These are phyloP conservation scores for Isurus oxyrinchus DNA, from an alignment of 2,113 vertebrate genomes.

Conservation along the genomic window DNA sequence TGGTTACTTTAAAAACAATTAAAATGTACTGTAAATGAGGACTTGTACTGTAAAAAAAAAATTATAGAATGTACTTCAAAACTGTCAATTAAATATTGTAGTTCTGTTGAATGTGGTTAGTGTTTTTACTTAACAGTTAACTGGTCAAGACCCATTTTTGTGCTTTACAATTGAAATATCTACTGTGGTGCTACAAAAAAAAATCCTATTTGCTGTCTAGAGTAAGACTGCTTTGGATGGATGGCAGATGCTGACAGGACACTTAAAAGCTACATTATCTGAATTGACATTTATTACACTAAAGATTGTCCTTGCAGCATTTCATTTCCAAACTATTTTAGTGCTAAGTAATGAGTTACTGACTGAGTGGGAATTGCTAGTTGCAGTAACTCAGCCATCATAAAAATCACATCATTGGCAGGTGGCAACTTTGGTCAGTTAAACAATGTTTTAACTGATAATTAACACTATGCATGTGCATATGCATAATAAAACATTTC, in stretches of 20 bases:
- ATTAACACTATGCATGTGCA: neutral
- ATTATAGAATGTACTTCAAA: neutral
- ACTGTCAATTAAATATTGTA: neutral
- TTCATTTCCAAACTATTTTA: neutral
- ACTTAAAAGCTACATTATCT: neutral
- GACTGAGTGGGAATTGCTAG: neutral
- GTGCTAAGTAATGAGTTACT: neutral
- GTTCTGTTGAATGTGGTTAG: neutral
- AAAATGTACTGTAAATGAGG: neutral
- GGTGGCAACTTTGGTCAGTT: too few species aligned
- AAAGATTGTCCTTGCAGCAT: neutral
- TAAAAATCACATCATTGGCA: too few species aligned
- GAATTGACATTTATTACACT: neutral
- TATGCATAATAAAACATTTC: neutral
- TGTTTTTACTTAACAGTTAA: constrained; percentile 13
- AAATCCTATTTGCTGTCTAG: neutral
- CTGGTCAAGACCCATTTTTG: neutral
- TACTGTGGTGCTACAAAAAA: neutral
- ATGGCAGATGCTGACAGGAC: neutral
- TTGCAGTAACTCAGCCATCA: neutral
- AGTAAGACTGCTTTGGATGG: neutral
- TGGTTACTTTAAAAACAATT: neutral
- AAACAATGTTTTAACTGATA: neutral
- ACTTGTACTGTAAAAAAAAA: neutral
- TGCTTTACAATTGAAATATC: neutral